phyloP scores from a whole-genome alignment of 2,797 vertebrate genomes.

The Thamnophis elegans region DNA sequence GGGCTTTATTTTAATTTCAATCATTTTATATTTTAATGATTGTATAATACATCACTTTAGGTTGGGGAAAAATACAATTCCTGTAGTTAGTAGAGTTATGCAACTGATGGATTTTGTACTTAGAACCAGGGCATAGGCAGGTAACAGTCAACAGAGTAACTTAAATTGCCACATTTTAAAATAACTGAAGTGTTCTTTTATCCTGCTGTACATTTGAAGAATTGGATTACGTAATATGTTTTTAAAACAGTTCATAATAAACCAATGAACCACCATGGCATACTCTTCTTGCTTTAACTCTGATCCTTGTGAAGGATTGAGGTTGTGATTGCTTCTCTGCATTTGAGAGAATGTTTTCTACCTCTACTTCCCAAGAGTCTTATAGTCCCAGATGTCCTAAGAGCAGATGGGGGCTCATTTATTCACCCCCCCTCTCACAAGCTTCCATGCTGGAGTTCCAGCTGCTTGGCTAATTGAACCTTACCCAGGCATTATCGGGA shows the following conservation, averaged over 20 bases:
- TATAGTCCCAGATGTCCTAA: background rate
- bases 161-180: background rate
- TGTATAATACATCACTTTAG: background rate
- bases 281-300: background rate
- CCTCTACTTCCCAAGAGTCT: too few relatives aligned
- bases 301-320: background rate
- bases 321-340: background rate
- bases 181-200: background rate
- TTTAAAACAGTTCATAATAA: background rate
- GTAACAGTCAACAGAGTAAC: background rate
- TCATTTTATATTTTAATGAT: background rate
- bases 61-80: background rate
- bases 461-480: background rate
- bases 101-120: background rate
- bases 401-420: background rate
- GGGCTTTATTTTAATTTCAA: background rate
- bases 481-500: background rate
- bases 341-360: background rate
- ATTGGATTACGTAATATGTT: background rate
- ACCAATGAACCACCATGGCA: background rate
- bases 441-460: background rate
- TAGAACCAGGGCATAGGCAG: background rate
- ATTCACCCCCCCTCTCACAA: background rate
- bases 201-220: background rate
- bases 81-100: background rate